Base-by-base conservation (phyloP, 1,140 invertebrate species). In the Cheumatopsyche charites region DNA sequence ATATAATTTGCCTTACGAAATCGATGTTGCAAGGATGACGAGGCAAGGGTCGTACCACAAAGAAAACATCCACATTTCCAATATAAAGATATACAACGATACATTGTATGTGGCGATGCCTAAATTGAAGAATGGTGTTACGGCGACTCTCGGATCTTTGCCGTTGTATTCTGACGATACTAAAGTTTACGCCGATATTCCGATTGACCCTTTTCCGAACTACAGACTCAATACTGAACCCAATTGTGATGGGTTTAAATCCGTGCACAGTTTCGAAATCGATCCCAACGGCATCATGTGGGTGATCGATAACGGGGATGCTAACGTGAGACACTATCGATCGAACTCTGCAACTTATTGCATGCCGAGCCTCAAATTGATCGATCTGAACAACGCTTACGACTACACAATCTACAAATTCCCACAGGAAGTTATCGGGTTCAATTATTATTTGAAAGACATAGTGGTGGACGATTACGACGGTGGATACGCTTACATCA, bases 181-280 rank as follows among this genome's bases (percentile, higher is more conserved):
- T 4, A 5, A 1, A 2, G 55, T 21, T 6, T 13, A 58, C 13
- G 2, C 1, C 12, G 9, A 36, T 36, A 9, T 4, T 4, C 19
- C n/a, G 3, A 21, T 68, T 1, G 15, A 9, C n/a, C 82, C 88
- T 0, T 89, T 81, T 62, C 88, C 88, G 0, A 83, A 74, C 19
- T 89, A 87, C 87, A 78, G 81, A 0, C 84, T 84, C 82, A 86
- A 89, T 73, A 79, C 79, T n/a, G 41, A 85, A 7, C 82, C 79
- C 0, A 74, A 79, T 42, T 89, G 88, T 75, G 71, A 47, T 0
- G 82, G 83, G 0, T 81, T 89, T 4, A 87, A 88, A 74, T 83
- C 83, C 43, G 86, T 88, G 0, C 85, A 87, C 66, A 84, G 82
- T 67, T 83, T 88, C 77, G 87, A 88, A 72, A 86, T 88, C n/a